Base-by-base conservation (phyloP, 2,113 vertebrate genomes). In the Tyto alba region DNA sequence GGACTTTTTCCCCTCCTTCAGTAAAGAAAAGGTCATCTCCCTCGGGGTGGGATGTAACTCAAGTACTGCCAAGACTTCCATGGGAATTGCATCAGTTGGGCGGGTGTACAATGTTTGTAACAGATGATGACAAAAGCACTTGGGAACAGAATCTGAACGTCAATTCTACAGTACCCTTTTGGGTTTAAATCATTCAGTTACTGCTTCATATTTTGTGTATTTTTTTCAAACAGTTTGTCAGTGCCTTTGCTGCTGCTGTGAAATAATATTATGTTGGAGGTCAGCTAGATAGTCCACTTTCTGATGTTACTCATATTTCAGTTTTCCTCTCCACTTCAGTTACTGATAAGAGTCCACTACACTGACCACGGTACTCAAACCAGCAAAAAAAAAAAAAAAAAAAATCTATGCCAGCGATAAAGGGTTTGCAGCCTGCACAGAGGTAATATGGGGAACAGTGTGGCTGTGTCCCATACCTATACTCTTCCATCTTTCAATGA, bases 71-170 rank as follows among this genome's bases (percentile, higher is more conserved):
- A 96, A 91, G 71, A 66, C 17, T 30, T 77, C 30, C 91, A 88
- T 90, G 95, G 93, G 94, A 96, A 96, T 91, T 94, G 81, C 95
- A 96, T 93, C 90, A 89, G n/a, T 47, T 78, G 74, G 66, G 52
- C 1, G 20, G 21, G n/a, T 12, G 38, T 12, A 25, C 18, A 32
- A 66, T 9, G 1, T 38, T 80, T 45, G 27, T 63, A 63, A 79
- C 57, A 47, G 48, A 78, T 47, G 40, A 92, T 63, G 85, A 85
- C 86, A 96, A 90, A 94, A 90, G 78, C 50, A 81, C 69, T 90
- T 36, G 74, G 78, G 91, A 96, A 85, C 71, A 68, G 63, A 40
- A 62, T 74, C 22, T 50, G 64, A 81, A 47, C 45, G 67, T 25
- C 63, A 88, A 17, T 57, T 64, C 68, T 86, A 19, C 48, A 34